Conservation (phyloP, 2,113 vertebrate genomes). For the Columbina picui region DNA sequence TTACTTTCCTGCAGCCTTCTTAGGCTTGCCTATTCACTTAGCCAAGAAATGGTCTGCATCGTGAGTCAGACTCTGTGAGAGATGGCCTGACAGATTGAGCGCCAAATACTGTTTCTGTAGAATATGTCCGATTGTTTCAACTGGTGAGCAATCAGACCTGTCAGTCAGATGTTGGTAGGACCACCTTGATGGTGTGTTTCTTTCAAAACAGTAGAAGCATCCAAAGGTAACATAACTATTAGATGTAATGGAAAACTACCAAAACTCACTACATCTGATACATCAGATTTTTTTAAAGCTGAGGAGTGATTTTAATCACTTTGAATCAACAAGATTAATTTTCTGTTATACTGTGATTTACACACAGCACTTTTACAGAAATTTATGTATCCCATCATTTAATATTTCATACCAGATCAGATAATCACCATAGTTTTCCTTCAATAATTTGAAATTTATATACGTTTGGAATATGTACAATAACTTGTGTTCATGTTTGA, state of each 20-base stretch:
- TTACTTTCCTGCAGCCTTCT: background rate
- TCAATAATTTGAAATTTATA: background rate
- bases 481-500: background rate
- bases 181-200: background rate
- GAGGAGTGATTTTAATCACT: background rate
- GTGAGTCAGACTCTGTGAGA: background rate
- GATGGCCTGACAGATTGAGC: background rate
- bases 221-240: background rate
- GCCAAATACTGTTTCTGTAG: background rate
- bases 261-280: background rate
- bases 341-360: background rate
- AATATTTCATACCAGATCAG: background rate
- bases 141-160: background rate
- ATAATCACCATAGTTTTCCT: background rate
- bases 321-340: background rate
- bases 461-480: fast-evolving
- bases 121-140: fast-evolving
- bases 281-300: background rate
- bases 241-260: background rate
- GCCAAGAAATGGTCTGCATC: background rate
- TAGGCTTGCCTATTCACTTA: background rate
- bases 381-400: background rate
- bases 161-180: background rate
- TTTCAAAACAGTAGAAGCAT: background rate
- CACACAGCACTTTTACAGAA: background rate